Percentiles rank a stretch among this genome's conserved stretches.
Evolutionary conservation across 2,797 vertebrate genomes (phyloP).

Genomic region (Heliangelus exortis): DNA sequence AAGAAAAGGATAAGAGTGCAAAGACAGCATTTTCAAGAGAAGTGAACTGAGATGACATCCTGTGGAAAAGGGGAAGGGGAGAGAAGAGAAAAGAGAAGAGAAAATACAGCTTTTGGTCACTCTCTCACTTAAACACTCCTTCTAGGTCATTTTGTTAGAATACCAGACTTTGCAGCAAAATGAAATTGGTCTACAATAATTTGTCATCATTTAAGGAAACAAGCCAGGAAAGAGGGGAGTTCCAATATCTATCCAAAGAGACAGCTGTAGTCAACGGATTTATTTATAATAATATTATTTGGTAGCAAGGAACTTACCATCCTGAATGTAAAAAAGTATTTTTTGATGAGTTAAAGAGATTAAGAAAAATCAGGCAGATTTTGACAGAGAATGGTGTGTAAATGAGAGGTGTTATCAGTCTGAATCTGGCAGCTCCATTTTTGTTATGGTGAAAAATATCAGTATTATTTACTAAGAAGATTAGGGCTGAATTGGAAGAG

Average conservation of each 20-base stretch:
- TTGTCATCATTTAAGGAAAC: constrained; percentile 67
- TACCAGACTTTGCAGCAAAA: constrained; percentile 69
- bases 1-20: constrained; percentile 9
- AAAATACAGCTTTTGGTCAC: constrained; percentile 10
- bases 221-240: constrained; percentile 43
- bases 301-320: constrained; percentile 77
- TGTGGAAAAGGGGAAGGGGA: too few relatives aligned
- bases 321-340: constrained; percentile 82
- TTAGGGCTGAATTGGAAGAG: constrained; percentile 98
- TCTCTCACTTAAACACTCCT: constrained; percentile 44
- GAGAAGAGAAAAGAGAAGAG: background rate
- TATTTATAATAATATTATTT: constrained; percentile 84
- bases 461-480: constrained; percentile 99
- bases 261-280: constrained; percentile 78
- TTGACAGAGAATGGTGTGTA: constrained; percentile 88
- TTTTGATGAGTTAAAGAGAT: constrained; percentile 87
- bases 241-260: constrained; percentile 73
- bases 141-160: constrained; percentile 51
- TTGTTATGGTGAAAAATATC: constrained; percentile 94
- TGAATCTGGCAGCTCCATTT: constrained; percentile 86
- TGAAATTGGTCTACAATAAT: constrained; percentile 65
- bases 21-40: constrained; percentile 27
- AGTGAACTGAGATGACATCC: constrained; percentile 28
- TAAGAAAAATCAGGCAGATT: constrained; percentile 84
- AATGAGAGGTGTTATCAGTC: constrained; percentile 88